Evolutionary conservation across 1,140 invertebrate genomes (phyloP).

Genomic region (Drosophila lowei): DNA sequence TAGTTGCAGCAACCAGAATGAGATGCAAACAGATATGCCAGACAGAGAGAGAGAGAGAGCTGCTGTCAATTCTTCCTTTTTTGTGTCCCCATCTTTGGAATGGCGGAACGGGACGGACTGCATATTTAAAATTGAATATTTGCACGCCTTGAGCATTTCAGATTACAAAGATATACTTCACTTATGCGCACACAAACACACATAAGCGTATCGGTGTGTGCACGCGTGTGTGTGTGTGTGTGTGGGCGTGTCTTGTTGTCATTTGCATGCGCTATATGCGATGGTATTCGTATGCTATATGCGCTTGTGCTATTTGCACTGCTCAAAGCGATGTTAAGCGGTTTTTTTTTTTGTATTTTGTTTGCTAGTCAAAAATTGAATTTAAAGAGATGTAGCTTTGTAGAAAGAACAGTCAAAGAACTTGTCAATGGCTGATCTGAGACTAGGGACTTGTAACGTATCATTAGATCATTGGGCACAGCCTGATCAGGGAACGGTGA

Average conservation of each 20-base stretch:
- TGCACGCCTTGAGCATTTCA: conserved; percentile 79
- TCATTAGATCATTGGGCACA: too few species aligned
- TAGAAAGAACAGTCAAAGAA: not conserved
- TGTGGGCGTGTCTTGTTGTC: conserved; percentile 60
- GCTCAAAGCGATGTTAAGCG: conserved; percentile 78
- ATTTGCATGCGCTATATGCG: conserved; percentile 73
- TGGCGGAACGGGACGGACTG: conserved; percentile 25
- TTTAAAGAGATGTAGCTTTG: conserved; percentile 29
- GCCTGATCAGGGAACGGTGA: too few species aligned
- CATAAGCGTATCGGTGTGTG: not conserved
- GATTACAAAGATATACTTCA: conserved; percentile 81
- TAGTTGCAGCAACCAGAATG: conserved; percentile 43
- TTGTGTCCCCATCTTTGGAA: conserved; percentile 36
- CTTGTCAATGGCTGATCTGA: too few species aligned
- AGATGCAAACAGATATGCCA: conserved; percentile 10
- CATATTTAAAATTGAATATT: conserved; percentile 82
- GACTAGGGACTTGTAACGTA: too few species aligned
- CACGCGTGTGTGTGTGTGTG: conserved; percentile 15
- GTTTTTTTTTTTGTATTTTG: conserved; percentile 60
- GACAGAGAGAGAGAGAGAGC: conserved; percentile 6
- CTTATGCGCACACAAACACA: conserved; percentile 61
- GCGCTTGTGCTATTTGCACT: conserved; percentile 60
- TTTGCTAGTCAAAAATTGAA: conserved; percentile 42
- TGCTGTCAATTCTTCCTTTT: conserved; percentile 32
- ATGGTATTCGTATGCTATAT: conserved; percentile 16